These are phyloP conservation scores for Chiridota heheva DNA, from an alignment of 35 echinoderm and acorn worm species.

Conservation along the genomic window DNA sequence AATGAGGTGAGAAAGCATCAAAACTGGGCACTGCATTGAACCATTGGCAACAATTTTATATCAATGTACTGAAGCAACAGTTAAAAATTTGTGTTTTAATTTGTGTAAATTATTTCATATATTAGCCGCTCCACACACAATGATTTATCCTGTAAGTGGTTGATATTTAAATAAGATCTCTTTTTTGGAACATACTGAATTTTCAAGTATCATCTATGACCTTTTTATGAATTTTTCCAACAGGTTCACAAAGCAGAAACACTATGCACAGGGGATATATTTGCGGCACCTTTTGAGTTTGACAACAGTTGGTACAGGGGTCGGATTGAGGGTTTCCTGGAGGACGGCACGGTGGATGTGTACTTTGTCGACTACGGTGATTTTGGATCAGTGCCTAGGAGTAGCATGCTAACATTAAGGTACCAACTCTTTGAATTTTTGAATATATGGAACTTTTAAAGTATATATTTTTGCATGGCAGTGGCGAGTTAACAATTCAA, in stretches of 20 bases:
- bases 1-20: no score
- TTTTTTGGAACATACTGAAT: background rate
- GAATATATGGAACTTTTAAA: no score
- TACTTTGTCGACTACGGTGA: conserved; percentile 98
- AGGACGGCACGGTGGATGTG: conserved; percentile 68
- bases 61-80: no score
- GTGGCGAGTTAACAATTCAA: no score
- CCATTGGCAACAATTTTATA: no score
- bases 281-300: conserved; percentile 81
- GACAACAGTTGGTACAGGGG: conserved; percentile 85
- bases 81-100: no score
- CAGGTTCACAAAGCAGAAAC: conserved; percentile 54
- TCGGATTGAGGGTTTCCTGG: conserved; percentile 70
- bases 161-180: background rate
- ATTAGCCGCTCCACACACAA: no score
- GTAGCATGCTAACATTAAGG: conserved; percentile 64
- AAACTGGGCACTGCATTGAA: no score
- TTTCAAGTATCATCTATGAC: background rate
- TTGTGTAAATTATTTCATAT: no score
- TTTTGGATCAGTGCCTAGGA: conserved; percentile 48
- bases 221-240: no score
- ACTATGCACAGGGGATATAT: conserved; percentile 75
- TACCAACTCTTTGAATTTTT: conserved; percentile 9
- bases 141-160: no score
- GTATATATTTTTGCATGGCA: no score